These are phyloP conservation scores for Pseudopleuronectes americanus DNA, from an alignment of 2,797 vertebrate species.

Conservation along the genomic window DNA sequence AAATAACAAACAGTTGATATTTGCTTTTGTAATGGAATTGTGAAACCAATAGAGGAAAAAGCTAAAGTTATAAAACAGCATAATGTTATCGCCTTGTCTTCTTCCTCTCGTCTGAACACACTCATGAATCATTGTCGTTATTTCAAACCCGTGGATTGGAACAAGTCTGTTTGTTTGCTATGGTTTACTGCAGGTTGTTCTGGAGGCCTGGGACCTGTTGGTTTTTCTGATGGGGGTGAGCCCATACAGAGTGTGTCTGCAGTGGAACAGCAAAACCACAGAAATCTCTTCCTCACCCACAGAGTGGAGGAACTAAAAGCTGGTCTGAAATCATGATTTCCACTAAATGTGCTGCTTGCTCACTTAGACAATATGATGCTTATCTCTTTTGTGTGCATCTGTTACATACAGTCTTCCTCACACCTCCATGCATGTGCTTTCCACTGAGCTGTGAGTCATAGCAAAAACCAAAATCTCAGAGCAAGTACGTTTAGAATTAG, in stretches of 20 bases:
- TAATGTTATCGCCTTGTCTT: too few relatives aligned
- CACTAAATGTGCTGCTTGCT: conserved; percentile 20
- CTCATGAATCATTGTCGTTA: too few relatives aligned
- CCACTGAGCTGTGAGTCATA: conserved; percentile 49
- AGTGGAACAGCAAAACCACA: background rate
- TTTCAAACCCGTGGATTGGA: background rate
- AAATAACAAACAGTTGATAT: too few relatives aligned
- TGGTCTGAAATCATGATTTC: conserved; percentile 38
- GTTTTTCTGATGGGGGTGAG: background rate
- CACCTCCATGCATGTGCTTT: conserved; percentile 31
- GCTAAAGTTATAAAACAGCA: too few relatives aligned
- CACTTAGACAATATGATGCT: conserved; percentile 16
- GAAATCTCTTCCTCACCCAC: background rate
- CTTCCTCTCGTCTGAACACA: too few relatives aligned
- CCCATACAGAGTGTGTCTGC: background rate
- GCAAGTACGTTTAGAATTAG: background rate
- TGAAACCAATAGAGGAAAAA: too few relatives aligned
- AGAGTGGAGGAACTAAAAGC: conserved; percentile 25
- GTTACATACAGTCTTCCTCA: conserved; percentile 6
- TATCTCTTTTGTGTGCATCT: background rate
- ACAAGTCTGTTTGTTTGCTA: background rate
- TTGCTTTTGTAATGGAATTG: too few relatives aligned
- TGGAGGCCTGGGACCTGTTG: background rate
- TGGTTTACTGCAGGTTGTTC: background rate
- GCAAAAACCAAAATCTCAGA: background rate